Evolutionary conservation across 2,113 vertebrate species (phyloP), one percentile per base, ranked within the genome.

Genomic region (Salminus brasiliensis): DNA sequence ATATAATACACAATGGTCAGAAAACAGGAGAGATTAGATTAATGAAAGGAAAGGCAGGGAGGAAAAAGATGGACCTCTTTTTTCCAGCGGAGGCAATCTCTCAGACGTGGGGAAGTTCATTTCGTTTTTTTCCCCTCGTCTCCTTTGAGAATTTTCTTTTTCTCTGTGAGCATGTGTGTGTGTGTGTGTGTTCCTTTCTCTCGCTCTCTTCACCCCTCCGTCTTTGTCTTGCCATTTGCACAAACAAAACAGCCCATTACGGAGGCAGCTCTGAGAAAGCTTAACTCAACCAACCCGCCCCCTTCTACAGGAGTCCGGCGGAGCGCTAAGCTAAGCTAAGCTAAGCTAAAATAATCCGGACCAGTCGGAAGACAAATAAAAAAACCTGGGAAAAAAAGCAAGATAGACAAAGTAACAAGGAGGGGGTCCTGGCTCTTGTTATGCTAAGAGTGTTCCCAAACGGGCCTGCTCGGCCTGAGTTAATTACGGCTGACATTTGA

Each of bases 401-500:
- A 36, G 36, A 62, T 13, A 72, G 27, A 68, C 62, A 66, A 36
- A 66, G 32, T 65, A 65, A 69, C 83, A 87, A 88, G 83, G 80
- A 88, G 80, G 73, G 80, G 71, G 65, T 83, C 84, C 34, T 15
- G 78, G 74, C 86, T 84, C 72, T 91, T 91, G 87, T 91, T 88
- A 91, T 91, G 87, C 90, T 89, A 86, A 90, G 85, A 81, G 81
- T 85, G 80, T 90, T 88, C 25, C 74, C 49, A 81, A 90, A 82
- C 72, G 86, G 85, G 87, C 85, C 83, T 78, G 81, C 77, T 88
- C 80, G 75, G 80, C 90, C 85, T 84, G 81, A 91, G 86, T 91
- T 93, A 93, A 94, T 94, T 93, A 91, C 55, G 84, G 86, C 72
- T 92, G 90, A 93, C 91, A 91, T 93, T 93, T 92, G 92, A 92